Percentiles rank a stretch among this genome's conserved stretches.
These are phyloP conservation scores for Caradrina kadenii DNA, from an alignment of 2,888 invertebrate species.

Conservation along the genomic window DNA sequence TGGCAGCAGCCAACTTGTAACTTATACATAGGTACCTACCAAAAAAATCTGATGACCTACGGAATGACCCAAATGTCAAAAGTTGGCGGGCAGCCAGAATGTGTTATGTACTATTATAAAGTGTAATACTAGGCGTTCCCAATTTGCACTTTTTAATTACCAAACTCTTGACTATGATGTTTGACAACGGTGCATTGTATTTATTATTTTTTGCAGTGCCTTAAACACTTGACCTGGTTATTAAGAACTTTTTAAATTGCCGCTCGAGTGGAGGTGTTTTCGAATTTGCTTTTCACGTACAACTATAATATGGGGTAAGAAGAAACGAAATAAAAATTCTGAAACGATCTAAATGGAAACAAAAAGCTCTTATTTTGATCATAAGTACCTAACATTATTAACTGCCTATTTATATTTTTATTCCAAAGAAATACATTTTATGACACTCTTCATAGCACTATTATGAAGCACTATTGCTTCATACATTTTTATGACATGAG, in stretches of 20 bases:
- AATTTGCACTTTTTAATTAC: constrained; percentile 88
- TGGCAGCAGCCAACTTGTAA: constrained; percentile 23
- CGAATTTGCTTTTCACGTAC: constrained; percentile 20
- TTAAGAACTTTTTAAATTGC: constrained; percentile 57
- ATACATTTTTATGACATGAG: not conserved
- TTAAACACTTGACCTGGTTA: constrained; percentile 66
- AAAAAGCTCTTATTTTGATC: not conserved
- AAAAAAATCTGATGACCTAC: constrained; percentile 71
- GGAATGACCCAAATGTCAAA: constrained; percentile 83
- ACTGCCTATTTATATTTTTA: not conserved
- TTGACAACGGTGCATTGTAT: constrained; percentile 70
- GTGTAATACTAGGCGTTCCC: constrained; percentile 80
- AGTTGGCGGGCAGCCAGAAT: constrained; percentile 82
- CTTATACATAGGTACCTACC: constrained; percentile 22
- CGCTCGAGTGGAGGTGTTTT: constrained; percentile 41
- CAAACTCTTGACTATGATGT: constrained; percentile 80
- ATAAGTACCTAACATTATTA: not conserved
- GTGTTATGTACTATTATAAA: constrained; percentile 79
- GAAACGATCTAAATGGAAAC: not conserved
- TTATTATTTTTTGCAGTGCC: constrained; percentile 53
- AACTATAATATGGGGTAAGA: constrained; percentile 11
- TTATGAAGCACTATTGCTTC: not conserved
- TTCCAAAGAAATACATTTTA: constrained; percentile 16
- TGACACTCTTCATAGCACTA: not conserved
- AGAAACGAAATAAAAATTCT: constrained; percentile 9